Evolutionary conservation across 2,888 invertebrate genomes (phyloP).

Genomic region (Rhopalosiphum nymphaeae): DNA sequence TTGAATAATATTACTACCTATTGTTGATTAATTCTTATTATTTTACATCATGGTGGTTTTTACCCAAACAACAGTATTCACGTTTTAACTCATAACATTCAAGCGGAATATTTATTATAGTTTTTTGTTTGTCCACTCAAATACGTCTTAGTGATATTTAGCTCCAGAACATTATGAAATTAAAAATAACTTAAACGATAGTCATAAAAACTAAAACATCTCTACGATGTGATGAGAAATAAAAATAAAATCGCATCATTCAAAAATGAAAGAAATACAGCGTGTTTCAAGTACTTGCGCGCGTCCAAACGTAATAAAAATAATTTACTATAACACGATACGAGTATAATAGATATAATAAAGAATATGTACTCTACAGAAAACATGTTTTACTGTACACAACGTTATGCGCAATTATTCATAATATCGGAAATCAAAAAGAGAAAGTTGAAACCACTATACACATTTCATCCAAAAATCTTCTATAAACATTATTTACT

Average conservation of each 20-base stretch:
- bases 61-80: not conserved
- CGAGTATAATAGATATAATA: too few relatives aligned
- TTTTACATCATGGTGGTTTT: not conserved
- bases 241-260: not conserved
- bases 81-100: not conserved
- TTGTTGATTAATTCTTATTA: not conserved
- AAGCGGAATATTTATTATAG: not conserved
- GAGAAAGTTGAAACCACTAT: too few relatives aligned
- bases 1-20: not conserved
- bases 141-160: not conserved
- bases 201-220: not conserved
- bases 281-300: not conserved
- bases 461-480: too few relatives aligned
- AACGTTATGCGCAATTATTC: too few relatives aligned
- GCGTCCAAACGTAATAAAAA: not conserved
- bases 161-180: not conserved
- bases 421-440: too few relatives aligned
- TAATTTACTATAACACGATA: not conserved
- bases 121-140: not conserved
- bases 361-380: too few relatives aligned
- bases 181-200: not conserved
- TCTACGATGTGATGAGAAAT: not conserved
- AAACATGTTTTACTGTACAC: too few relatives aligned
- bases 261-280: too few relatives aligned
- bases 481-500: too few relatives aligned